Evolutionary conservation across 2,888 invertebrate genomes (phyloP).

Genomic region (Candidula unifasciata): DNA sequence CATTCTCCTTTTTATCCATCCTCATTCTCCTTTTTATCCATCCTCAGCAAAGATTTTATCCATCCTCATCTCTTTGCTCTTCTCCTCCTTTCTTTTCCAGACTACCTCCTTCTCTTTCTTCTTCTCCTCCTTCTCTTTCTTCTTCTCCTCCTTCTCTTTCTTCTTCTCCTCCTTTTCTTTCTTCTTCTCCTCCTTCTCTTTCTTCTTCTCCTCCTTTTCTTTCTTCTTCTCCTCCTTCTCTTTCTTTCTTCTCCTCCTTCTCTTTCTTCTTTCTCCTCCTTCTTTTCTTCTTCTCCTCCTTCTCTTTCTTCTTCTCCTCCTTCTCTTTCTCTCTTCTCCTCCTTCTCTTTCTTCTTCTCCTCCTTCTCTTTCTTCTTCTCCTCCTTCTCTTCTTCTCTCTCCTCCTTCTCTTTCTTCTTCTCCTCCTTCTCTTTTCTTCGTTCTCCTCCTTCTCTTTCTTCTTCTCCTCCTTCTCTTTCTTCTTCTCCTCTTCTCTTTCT

Average conservation of each 20-base stretch:
- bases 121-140: too few species aligned
- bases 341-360: slow-evolving; percentile 2
- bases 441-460: not conserved
- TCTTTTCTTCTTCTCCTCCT: not conserved
- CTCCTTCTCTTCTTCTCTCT: not conserved
- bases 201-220: not conserved
- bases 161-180: too few species aligned
- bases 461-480: not conserved
- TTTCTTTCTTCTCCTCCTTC: not conserved
- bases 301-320: not conserved
- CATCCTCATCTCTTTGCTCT: not conserved
- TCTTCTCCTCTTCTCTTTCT: slow-evolving; percentile 18
- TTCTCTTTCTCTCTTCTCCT: slow-evolving; percentile 5
- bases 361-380: not conserved
- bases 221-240: not conserved
- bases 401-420: not conserved
- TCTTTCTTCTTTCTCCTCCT: not conserved
- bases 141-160: too few species aligned
- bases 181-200: not conserved
- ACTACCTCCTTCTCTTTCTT: not conserved
- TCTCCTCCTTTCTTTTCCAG: not conserved
- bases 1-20: too few species aligned
- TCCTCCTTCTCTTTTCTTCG: not conserved
- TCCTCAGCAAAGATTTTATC: too few species aligned
- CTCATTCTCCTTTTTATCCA: too few species aligned